Base-by-base conservation (phyloP, 2,888 invertebrate genomes). In the Dendrolimus houi region DNA sequence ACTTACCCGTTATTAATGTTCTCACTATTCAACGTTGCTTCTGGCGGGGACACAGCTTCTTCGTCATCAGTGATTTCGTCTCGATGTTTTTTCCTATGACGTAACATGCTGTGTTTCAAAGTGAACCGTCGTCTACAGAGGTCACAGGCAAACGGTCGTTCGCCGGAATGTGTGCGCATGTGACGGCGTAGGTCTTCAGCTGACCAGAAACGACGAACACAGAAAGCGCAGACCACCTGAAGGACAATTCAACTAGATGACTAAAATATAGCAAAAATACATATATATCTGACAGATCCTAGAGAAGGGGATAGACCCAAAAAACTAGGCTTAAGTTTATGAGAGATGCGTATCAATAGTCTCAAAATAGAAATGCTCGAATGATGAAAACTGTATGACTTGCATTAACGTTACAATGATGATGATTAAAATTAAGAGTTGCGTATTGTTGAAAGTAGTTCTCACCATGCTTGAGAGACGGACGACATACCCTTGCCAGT, bases 131-230 rank as follows among this genome's bases (percentile, higher is more conserved):
- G 92, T 52, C 95, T 88, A 81, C 98, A 98, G 54, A 97, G 94
- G 80, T 97, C 96, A 77, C 98, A 98, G 60, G 96, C 96, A 80
- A 97, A 98, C 0, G 98, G 98, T 1, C 97, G 89, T 76, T 98
- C 98, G 0, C 97, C 97, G 0, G 96, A 96, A 79, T 98, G 98
- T 0, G 97, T 98, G 17, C 97, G 92, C 97, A 98, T 98, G 83
- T 98, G 98, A 0, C 98, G 93, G 0, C 98, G 92, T 7, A 98
- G 89, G 81, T 98, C 98, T 79, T 98, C 98, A 0, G 97, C 96
- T 0, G 98, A 98, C 97, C 97, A 98, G 87, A 98, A 98, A 55
- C 97, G 94, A 61, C 98, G 95, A 77, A 97, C 93, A 81, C 98
- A 98, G 75, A 98, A 97, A 0, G 97, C 97, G 79, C 98, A 97